phyloP scores from a whole-genome alignment of 2,888 invertebrate species.

The Drosophila fungiperda region DNA sequence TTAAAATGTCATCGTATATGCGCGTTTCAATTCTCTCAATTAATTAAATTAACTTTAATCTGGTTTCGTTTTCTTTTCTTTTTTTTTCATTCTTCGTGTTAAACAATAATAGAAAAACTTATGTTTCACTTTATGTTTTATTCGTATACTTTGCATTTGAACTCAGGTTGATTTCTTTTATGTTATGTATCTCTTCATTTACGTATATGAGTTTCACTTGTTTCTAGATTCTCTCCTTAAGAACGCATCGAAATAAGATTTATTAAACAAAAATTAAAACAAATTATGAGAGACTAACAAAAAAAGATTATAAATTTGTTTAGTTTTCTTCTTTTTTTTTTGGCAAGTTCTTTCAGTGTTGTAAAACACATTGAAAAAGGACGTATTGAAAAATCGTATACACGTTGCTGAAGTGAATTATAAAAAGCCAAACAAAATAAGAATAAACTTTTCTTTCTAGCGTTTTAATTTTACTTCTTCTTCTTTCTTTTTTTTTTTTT shows the following conservation, averaged over 20 bases:
- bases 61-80: constrained; percentile 50
- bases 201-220: constrained; percentile 78
- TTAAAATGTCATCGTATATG: constrained; percentile 83
- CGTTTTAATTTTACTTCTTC: constrained; percentile 9
- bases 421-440: constrained; percentile 55
- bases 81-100: constrained; percentile 38
- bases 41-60: constrained; percentile 75
- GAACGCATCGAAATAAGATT: constrained; percentile 47
- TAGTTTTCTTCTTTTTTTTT: constrained; percentile 46
- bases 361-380: constrained; percentile 74
- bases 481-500: constrained; percentile 23
- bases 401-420: constrained; percentile 67
- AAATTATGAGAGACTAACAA: constrained; percentile 51
- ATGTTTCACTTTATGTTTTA: constrained; percentile 71
- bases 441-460: constrained; percentile 46
- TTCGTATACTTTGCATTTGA: constrained; percentile 86
- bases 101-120: constrained; percentile 75
- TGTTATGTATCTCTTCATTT: constrained; percentile 64
- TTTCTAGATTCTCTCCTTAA: constrained; percentile 40
- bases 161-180: constrained; percentile 83
- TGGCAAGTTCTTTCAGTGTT: constrained; percentile 73
- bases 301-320: constrained; percentile 37
- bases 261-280: constrained; percentile 28
- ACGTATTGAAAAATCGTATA: constrained; percentile 80
- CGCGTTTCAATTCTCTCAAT: constrained; percentile 75